These are phyloP conservation scores for Papilio aristodemus DNA, from an alignment of 1,140 invertebrate species.

Conservation along the genomic window DNA sequence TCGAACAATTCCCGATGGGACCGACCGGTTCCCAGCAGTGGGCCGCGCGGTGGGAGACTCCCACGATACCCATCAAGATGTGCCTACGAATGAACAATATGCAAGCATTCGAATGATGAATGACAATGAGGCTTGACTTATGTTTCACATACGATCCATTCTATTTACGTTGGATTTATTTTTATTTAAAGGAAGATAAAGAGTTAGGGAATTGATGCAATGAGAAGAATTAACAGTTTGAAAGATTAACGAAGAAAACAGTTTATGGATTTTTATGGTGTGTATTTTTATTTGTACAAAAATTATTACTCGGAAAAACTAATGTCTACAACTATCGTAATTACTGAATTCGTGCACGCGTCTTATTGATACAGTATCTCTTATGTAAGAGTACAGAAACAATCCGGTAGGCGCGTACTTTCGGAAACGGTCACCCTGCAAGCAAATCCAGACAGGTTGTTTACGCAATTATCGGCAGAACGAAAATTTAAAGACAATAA, in stretches of 20 bases:
- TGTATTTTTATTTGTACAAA: neutral
- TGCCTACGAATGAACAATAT: constrained; percentile 21
- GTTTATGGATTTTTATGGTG: too few relatives aligned
- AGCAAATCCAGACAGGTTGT: neutral
- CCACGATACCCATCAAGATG: constrained; percentile 14
- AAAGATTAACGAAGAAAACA: too few relatives aligned
- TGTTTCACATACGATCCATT: neutral
- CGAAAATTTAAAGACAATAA: constrained; percentile 16
- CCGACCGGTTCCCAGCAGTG: constrained; percentile 22
- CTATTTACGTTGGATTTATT: neutral
- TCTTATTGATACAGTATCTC: neutral
- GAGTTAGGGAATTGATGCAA: too few relatives aligned
- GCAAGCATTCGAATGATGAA: constrained; percentile 8
- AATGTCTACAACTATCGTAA: neutral
- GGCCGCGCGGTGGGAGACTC: constrained; percentile 23
- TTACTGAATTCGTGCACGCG: neutral
- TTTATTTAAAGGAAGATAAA: neutral
- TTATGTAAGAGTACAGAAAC: neutral
- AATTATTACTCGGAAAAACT: neutral
- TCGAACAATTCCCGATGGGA: neutral
- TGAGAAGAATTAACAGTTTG: too few relatives aligned
- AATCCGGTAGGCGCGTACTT: neutral
- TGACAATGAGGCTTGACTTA: neutral
- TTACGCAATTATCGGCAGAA: constrained; percentile 8
- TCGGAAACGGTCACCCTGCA: neutral